Base-by-base conservation (phyloP, 2,888 invertebrate genomes). In the Tetranychus piercei region DNA sequence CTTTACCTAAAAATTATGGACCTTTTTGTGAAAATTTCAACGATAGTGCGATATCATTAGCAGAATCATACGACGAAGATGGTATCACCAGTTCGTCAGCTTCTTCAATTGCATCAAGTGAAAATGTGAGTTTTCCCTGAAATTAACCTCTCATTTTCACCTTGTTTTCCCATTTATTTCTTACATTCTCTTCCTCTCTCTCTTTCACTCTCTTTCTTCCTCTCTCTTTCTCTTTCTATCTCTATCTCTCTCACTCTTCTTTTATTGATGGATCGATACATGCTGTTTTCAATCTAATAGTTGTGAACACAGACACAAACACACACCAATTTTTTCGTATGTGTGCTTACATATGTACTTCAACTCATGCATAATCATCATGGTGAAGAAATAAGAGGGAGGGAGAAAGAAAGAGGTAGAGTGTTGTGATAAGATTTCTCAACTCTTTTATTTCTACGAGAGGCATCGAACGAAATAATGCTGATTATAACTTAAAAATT, bases 151-250 rank as follows among this genome's bases (percentile, higher is more conserved):
- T 55, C 55, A 55, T 55, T 55, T 55, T 55, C 55, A 55, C 55
- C 55, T 55, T 72, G 44, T 44, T 72, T 44, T 20, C 72, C 34
- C 44, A 44, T 72, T 23, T 72, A 23, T 44, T 20, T 44, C 20
- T 45, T 44, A 43, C 34, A 23, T 72, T 72, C 43, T 45, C 72
- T 72, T 20, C 15, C 71, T 71, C 34, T 71, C 71, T 23, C 71
- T 44, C 43, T 71, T 34, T 72, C 74, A 74, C 74, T 74, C 74
- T 74, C 74, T n/a, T 70, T 71, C 44, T 44, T 23, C n/a, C 71
- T 44, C 44, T 71, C 34, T 71, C 71, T 44, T 6, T 71, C 44
- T 23, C 71, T 71, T 6, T 44, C 71, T 44, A 1, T 23, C 4
- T 34, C 34, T 44, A 1, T 44, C 44, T 71, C 70, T 72, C 72